phyloP scores from a whole-genome alignment of 2,113 vertebrate genomes.

The Brachyistius frenatus region DNA sequence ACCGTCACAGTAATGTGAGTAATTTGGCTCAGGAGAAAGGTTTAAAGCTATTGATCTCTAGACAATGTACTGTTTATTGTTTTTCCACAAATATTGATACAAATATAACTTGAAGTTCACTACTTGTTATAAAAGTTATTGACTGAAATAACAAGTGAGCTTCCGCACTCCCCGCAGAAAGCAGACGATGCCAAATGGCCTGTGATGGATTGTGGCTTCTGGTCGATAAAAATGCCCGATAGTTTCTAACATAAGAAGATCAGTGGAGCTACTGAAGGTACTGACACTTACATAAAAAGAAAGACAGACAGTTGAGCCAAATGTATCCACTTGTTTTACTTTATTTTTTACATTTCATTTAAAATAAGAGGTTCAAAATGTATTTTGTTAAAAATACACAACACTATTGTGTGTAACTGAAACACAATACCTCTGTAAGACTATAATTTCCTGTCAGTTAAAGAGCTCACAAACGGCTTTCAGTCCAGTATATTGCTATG shows the following conservation, averaged over 20 bases:
- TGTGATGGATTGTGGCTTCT: conserved; percentile 42
- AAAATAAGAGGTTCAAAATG: not conserved
- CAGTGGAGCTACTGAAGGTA: not conserved
- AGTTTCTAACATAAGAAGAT: conserved; percentile 26
- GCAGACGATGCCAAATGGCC: conserved; percentile 37
- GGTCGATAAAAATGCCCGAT: conserved; percentile 55
- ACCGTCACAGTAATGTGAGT: conserved; percentile 7
- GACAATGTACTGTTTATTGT: conserved; percentile 20
- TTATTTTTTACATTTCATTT: too few relatives aligned
- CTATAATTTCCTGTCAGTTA: not conserved
- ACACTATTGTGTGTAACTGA: not conserved
- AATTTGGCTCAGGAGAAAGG: conserved; percentile 13
- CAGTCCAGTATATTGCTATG: not conserved
- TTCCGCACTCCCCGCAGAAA: conserved; percentile 32
- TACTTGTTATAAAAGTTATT: conserved; percentile 50
- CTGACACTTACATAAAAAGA: not conserved
- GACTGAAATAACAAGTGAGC: conserved; percentile 52
- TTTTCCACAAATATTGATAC: conserved; percentile 63
- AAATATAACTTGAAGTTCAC: conserved; percentile 38
- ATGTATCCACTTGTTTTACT: not conserved
- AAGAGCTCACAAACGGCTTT: conserved; percentile 11
- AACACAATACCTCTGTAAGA: not conserved
- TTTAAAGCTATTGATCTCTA: conserved; percentile 56
- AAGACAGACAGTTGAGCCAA: accelerated
- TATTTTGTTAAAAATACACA: not conserved